These are phyloP conservation scores for Sceloporus undulatus DNA, from an alignment of 2,113 vertebrate genomes.

Conservation along the genomic window DNA sequence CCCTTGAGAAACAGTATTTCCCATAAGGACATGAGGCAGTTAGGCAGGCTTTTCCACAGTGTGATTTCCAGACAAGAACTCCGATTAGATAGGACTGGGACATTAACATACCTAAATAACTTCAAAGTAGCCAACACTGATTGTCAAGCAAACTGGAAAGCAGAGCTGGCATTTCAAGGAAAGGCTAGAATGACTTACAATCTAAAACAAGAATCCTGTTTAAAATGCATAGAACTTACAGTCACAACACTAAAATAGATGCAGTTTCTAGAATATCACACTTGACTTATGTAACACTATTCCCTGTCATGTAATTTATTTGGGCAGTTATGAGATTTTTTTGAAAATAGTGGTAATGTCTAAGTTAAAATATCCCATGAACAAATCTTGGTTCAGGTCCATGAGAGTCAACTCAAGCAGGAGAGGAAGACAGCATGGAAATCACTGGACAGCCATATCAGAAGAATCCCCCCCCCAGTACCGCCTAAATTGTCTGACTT, in stretches of 20 bases:
- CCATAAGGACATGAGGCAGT: too few relatives aligned
- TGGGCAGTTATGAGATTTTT: neutral
- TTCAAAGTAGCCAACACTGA: neutral
- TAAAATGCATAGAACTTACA: neutral
- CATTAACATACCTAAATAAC: neutral
- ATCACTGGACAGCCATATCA: slow-evolving; percentile 4
- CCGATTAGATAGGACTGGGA: neutral
- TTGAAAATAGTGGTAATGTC: slow-evolving; percentile 9
- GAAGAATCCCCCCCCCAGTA: neutral
- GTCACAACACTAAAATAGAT: neutral
- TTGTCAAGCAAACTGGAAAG: neutral
- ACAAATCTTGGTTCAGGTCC: neutral
- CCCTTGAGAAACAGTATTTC: too few relatives aligned
- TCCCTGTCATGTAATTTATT: neutral
- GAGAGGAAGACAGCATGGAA: neutral
- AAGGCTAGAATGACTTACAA: neutral
- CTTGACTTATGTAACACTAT: neutral
- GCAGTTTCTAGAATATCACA: neutral
- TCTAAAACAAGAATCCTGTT: neutral
- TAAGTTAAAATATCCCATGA: neutral
- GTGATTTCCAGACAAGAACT: neutral
- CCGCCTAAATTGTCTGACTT: neutral
- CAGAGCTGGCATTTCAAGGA: neutral
- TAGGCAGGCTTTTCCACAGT: neutral
- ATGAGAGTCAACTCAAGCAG: neutral